A percentile compares a stretch with the other conserved stretches of the same genome.
phyloP scores from a whole-genome alignment of 2,113 vertebrate species.

The Trogon melanurus region DNA sequence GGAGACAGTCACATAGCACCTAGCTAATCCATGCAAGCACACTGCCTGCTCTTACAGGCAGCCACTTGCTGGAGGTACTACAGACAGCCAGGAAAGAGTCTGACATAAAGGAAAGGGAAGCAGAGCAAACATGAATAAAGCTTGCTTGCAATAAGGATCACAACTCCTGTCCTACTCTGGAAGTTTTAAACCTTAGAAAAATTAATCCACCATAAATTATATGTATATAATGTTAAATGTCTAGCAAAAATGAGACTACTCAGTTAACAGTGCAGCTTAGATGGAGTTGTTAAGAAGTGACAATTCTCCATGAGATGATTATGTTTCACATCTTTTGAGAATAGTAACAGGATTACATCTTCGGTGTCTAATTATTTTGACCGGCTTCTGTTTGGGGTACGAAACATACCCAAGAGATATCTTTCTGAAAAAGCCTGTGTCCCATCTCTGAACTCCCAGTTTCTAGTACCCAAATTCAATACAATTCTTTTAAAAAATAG shows the following conservation, averaged over 20 bases:
- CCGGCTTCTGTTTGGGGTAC: neutral
- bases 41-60: neutral
- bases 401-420: neutral
- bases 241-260: neutral
- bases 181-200: neutral
- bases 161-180: neutral
- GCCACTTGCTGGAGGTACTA: neutral
- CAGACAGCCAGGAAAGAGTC: neutral
- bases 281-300: neutral
- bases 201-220: neutral
- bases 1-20: neutral
- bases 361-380: neutral
- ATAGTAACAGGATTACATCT: neutral
- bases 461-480: neutral
- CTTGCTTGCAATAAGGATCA: neutral
- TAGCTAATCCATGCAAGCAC: neutral
- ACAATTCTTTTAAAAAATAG: neutral
- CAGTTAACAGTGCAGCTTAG: neutral
- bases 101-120: neutral
- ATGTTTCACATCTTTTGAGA: neutral
- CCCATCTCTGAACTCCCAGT: neutral
- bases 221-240: neutral
- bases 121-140: neutral
- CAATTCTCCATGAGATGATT: neutral
- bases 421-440: neutral